Evolutionary conservation across 2,113 vertebrate genomes (phyloP).

Genomic region (Notarius lentiginosus): DNA sequence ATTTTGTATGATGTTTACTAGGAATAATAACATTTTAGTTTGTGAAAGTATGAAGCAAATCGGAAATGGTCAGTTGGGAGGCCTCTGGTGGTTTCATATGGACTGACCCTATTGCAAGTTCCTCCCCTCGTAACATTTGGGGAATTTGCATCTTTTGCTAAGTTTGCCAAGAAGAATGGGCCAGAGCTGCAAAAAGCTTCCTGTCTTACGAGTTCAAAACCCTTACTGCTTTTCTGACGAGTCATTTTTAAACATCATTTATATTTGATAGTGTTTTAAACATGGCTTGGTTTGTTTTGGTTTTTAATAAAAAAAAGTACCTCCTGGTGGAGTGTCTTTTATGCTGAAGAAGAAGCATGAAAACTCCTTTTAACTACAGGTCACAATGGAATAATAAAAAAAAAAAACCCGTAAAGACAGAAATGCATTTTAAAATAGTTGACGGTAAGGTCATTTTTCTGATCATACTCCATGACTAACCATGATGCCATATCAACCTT

Average conservation of each 20-base stretch:
- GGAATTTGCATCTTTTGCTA: no score
- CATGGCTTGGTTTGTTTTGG: background rate
- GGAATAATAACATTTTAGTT: no score
- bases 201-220: background rate
- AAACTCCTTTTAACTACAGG: background rate
- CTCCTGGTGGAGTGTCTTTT: background rate
- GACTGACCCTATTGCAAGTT: no score
- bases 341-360: background rate
- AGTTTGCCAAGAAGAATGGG: no score
- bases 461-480: background rate
- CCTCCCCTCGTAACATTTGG: no score
- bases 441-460: no score
- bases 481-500: background rate
- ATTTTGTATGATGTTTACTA: no score
- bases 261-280: background rate
- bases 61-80: no score
- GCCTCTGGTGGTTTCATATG: no score
- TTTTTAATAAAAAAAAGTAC: background rate
- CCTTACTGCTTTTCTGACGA: background rate
- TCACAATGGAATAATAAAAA: background rate
- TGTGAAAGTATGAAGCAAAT: no score
- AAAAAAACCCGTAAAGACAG: background rate
- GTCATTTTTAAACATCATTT: background rate
- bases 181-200: no score
- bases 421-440: background rate